Conservation (phyloP, 2,113 vertebrate species). For the Urocynchramus pylzowi region DNA sequence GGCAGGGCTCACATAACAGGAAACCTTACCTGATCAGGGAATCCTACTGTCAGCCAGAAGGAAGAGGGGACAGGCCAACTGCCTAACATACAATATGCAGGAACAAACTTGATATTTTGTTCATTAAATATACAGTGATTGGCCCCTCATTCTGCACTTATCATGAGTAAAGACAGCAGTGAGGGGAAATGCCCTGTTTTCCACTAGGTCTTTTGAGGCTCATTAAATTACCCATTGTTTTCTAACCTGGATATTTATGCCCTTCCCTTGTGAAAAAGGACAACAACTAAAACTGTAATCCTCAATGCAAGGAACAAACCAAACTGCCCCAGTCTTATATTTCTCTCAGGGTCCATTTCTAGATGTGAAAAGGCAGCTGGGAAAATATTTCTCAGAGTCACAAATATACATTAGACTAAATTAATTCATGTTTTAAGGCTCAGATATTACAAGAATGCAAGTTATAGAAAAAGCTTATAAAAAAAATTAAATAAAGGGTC, state of each 20-base stretch:
- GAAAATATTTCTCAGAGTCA: background rate
- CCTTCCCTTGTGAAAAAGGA: background rate
- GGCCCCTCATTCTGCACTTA: background rate
- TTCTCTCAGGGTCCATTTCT: background rate
- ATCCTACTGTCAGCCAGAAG: background rate
- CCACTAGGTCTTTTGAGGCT: background rate
- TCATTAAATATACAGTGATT: slow-evolving; percentile 32
- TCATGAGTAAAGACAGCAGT: background rate
- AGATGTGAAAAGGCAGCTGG: background rate
- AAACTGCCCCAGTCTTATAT: background rate
- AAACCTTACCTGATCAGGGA: background rate
- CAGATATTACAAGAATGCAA: background rate
- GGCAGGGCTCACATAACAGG: background rate
- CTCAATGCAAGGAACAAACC: background rate
- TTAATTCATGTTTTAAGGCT: background rate
- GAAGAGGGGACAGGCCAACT: background rate
- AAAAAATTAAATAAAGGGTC: slow-evolving; percentile 3
- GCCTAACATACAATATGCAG: background rate
- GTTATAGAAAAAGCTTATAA: background rate
- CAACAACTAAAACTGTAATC: background rate
- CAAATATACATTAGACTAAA: background rate
- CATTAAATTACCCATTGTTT: background rate
- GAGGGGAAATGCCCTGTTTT: background rate
- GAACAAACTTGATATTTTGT: slow-evolving; percentile 4
- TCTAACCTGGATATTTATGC: background rate